Conservation (phyloP, 2,113 vertebrate genomes). For the Amazona vittata region DNA sequence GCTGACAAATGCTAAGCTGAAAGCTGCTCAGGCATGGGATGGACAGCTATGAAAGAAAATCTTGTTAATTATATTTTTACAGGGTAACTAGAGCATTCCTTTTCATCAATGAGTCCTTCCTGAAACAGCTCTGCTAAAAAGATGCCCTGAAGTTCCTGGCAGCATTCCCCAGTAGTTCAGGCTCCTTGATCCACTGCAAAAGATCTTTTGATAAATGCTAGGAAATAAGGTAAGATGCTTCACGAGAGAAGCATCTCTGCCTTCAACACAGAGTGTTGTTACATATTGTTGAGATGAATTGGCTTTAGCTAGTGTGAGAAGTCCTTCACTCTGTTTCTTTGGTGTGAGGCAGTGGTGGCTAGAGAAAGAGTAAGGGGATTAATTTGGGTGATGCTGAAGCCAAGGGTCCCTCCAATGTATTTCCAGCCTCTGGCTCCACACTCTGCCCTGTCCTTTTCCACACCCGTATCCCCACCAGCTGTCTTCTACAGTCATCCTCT, state of each 20-base stretch:
- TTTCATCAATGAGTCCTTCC: slow-evolving; percentile 46
- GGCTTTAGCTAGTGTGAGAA: not conserved
- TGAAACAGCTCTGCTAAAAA: not conserved
- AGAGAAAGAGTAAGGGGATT: not conserved
- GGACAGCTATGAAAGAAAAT: slow-evolving; percentile 28
- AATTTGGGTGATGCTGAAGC: not conserved
- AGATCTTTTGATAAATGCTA: not conserved
- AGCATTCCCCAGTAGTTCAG: not conserved
- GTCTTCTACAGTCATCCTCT: not conserved
- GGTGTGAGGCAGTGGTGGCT: not conserved
- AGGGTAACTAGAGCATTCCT: slow-evolving; percentile 44
- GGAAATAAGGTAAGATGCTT: not conserved
- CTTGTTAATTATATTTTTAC: slow-evolving; percentile 30
- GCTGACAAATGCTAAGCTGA: slow-evolving; percentile 17
- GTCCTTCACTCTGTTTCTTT: not conserved
- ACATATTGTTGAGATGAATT: not conserved
- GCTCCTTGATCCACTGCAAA: slow-evolving; percentile 12
- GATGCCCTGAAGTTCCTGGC: slow-evolving; percentile 23
- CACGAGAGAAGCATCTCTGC: not conserved
- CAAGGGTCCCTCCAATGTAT: not conserved
- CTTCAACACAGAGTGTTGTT: not conserved
- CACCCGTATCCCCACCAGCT: not conserved
- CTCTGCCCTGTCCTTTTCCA: not conserved
- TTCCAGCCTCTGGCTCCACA: not conserved
- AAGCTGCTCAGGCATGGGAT: not conserved